phyloP scores from a whole-genome alignment of 2,113 vertebrate species.

The Acinonyx jubatus region DNA sequence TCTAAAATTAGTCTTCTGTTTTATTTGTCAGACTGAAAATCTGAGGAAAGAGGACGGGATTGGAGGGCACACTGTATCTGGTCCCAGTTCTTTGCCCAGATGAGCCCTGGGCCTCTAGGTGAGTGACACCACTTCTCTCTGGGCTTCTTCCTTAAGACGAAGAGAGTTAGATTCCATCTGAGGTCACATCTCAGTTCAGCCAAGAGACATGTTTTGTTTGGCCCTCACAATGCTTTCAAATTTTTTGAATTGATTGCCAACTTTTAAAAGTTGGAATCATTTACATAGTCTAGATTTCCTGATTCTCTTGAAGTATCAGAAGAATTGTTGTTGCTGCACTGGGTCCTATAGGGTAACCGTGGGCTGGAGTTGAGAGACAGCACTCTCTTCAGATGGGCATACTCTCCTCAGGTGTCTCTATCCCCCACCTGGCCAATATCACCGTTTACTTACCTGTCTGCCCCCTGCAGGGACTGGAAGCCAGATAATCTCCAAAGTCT shows the following conservation, averaged over 20 bases:
- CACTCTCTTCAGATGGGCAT: not conserved
- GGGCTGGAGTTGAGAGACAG: not conserved
- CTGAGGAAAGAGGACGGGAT: not conserved
- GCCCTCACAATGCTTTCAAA: conserved; percentile 4
- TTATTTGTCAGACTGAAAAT: not conserved
- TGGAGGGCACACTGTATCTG: not conserved
- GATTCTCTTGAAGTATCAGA: conserved; percentile 15
- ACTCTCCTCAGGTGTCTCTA: not conserved
- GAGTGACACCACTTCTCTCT: not conserved
- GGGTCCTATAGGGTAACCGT: not conserved
- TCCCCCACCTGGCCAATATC: too few species aligned
- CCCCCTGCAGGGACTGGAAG: not conserved
- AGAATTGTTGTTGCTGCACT: not conserved
- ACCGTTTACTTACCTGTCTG: not conserved
- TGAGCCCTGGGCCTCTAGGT: not conserved
- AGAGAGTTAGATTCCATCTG: not conserved
- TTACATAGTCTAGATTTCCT: conserved; percentile 41
- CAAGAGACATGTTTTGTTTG: conserved; percentile 66
- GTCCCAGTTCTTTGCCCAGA: not conserved
- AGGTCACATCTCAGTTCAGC: conserved; percentile 58
- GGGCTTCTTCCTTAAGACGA: conserved; percentile 1
- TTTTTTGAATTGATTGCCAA: conserved; percentile 29
- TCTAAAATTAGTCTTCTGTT: not conserved
- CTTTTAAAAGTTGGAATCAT: conserved; percentile 50
- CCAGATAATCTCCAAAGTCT: not conserved